phyloP scores from a whole-genome alignment of 2,113 vertebrate species.

The Azemiops feae region DNA sequence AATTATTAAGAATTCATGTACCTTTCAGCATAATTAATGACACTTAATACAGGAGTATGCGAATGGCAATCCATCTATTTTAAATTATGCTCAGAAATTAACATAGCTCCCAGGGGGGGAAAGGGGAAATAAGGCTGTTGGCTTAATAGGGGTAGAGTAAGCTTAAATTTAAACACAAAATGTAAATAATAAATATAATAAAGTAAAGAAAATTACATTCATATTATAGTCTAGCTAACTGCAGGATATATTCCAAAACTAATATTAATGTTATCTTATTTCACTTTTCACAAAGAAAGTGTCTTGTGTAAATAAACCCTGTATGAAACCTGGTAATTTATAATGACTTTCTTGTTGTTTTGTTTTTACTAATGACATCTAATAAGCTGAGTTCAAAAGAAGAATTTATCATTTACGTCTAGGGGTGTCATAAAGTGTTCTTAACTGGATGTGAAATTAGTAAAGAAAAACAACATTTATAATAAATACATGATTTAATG shows the following conservation, averaged over 20 bases:
- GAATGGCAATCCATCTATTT: conserved; percentile 58
- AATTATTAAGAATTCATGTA: conserved; percentile 63
- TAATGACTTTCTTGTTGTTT: conserved; percentile 67
- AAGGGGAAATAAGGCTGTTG: conserved; percentile 38
- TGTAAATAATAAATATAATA: conserved; percentile 56
- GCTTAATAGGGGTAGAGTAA: conserved; percentile 62
- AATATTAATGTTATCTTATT: conserved; percentile 71
- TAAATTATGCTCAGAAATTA: conserved; percentile 60
- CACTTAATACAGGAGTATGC: conserved; percentile 51
- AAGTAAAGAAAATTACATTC: conserved; percentile 55
- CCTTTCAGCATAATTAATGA: conserved; percentile 66
- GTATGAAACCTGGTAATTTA: conserved; percentile 71
- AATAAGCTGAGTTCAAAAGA: conserved; percentile 70
- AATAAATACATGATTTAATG: conserved; percentile 60
- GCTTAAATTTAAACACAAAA: conserved; percentile 36
- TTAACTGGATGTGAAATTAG: conserved; percentile 66
- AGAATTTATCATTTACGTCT: conserved; percentile 65
- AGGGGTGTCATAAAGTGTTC: conserved; percentile 65
- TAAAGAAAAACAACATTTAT: conserved; percentile 65
- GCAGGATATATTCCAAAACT: conserved; percentile 67
- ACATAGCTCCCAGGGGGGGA: conserved; percentile 58
- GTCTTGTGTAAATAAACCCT: conserved; percentile 67
- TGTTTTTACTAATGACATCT: conserved; percentile 67
- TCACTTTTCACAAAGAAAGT: conserved; percentile 72
- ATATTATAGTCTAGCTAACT: conserved; percentile 65